A percentile compares a stretch with the other conserved stretches of the same genome.
Evolutionary conservation across 2,888 invertebrate species (phyloP).

Genomic region (Phyllotreta striolata): DNA sequence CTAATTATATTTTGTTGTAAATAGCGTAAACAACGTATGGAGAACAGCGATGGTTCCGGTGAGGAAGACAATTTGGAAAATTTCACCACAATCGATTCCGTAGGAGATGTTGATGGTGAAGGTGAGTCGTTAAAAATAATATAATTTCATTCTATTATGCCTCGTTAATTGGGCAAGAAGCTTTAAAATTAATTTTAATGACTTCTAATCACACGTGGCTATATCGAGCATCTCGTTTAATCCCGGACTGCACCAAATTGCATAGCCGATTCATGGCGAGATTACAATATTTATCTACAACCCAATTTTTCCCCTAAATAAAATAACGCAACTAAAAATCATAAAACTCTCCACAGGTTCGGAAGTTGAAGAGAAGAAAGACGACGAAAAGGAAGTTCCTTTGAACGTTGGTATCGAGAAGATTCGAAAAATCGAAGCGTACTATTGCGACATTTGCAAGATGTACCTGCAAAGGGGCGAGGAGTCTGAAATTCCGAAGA

Average conservation of each 20-base stretch:
- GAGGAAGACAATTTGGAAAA: conserved; percentile 81
- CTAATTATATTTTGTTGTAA: conserved; percentile 29
- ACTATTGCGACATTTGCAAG: conserved; percentile 82
- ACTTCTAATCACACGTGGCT: conserved; percentile 20
- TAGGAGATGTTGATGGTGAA: conserved; percentile 87
- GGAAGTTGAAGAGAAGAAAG: conserved; percentile 56
- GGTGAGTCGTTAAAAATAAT: conserved; percentile 63
- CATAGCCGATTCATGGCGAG: conserved; percentile 28
- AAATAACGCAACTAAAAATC: neutral
- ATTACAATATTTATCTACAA: conserved; percentile 9
- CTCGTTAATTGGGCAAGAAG: conserved; percentile 24
- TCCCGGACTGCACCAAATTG: conserved; percentile 26
- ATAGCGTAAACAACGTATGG: conserved; percentile 67
- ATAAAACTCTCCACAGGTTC: conserved; percentile 33
- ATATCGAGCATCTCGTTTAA: conserved; percentile 21
- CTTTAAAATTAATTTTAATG: conserved; percentile 12
- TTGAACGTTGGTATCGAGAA: conserved; percentile 80
- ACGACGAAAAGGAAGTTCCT: conserved; percentile 67
- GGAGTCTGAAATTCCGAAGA: conserved; percentile 45
- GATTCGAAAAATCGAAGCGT: conserved; percentile 79
- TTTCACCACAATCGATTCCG: conserved; percentile 88
- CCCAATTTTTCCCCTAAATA: conserved; percentile 7
- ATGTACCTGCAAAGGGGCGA: conserved; percentile 74
- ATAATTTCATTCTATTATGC: conserved; percentile 32
- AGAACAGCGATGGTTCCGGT: conserved; percentile 64